Conservation (phyloP, 2,113 vertebrate genomes). For the Casuarius casuarius region DNA sequence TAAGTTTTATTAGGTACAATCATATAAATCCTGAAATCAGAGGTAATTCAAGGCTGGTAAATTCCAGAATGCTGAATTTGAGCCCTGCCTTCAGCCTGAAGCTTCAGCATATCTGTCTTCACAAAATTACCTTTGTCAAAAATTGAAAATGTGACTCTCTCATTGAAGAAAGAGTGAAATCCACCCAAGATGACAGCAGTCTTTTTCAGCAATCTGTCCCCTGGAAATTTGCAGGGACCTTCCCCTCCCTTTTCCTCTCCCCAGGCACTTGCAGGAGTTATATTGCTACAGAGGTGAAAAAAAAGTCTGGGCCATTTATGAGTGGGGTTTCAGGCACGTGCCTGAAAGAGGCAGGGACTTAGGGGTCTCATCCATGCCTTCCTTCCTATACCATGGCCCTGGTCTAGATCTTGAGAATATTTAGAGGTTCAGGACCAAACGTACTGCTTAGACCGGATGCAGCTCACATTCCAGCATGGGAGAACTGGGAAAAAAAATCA, state of each 20-base stretch:
- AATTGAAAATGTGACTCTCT: not conserved
- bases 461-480: not conserved
- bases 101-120: not conserved
- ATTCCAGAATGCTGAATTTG: not conserved
- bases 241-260: not conserved
- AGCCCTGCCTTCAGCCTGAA: not conserved
- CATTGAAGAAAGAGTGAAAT: not conserved
- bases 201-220: not conserved
- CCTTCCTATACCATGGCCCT: not conserved
- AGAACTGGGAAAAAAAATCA: not conserved
- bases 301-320: not conserved
- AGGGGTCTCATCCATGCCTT: not conserved
- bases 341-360: not conserved
- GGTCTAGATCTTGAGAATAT: not conserved
- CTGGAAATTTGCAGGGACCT: not conserved
- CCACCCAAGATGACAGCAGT: not conserved
- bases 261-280: not conserved
- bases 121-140: not conserved
- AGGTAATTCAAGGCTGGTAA: conserved; percentile 4
- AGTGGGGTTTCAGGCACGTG: not conserved
- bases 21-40: conserved; percentile 1
- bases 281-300: not conserved
- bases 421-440: not conserved
- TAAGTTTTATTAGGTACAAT: conserved; percentile 23
- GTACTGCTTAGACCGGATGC: not conserved